Evolutionary conservation across 2,113 vertebrate genomes (phyloP).

Genomic region (Callocephalon fimbriatum): DNA sequence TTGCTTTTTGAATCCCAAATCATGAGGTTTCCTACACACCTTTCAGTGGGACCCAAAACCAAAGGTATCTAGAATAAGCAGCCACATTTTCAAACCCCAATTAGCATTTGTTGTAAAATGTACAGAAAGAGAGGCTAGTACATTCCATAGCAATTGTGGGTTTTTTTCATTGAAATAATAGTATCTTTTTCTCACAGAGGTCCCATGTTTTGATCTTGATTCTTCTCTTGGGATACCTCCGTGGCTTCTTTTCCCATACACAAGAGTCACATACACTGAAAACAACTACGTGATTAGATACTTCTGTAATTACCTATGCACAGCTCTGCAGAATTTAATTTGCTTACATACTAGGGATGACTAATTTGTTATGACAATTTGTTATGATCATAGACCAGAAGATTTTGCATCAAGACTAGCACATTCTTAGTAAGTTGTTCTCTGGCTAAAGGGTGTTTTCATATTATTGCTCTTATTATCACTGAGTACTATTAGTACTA

Average conservation of each 20-base stretch:
- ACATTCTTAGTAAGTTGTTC: not conserved
- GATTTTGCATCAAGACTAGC: not conserved
- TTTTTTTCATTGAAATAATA: not conserved
- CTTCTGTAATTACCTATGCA: not conserved
- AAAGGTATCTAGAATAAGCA: not conserved
- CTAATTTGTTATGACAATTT: not conserved
- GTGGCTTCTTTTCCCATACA: not conserved
- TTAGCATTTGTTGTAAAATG: not conserved
- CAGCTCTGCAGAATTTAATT: not conserved
- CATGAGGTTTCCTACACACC: not conserved
- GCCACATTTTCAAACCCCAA: not conserved
- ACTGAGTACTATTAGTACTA: not conserved
- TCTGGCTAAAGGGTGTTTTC: not conserved
- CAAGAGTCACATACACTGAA: not conserved
- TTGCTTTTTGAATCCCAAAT: not conserved
- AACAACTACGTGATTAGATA: not conserved
- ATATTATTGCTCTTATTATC: not conserved
- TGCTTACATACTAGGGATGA: not conserved
- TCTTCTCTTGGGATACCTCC: not conserved
- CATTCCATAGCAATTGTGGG: not conserved
- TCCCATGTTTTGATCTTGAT: not conserved
- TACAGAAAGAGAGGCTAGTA: not conserved
- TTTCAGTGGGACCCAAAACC: not conserved
- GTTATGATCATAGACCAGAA: not conserved
- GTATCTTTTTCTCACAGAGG: not conserved